Base-by-base conservation (phyloP, 35 echinoderm and acorn worm species). In the Heliocidaris tuberculata region DNA sequence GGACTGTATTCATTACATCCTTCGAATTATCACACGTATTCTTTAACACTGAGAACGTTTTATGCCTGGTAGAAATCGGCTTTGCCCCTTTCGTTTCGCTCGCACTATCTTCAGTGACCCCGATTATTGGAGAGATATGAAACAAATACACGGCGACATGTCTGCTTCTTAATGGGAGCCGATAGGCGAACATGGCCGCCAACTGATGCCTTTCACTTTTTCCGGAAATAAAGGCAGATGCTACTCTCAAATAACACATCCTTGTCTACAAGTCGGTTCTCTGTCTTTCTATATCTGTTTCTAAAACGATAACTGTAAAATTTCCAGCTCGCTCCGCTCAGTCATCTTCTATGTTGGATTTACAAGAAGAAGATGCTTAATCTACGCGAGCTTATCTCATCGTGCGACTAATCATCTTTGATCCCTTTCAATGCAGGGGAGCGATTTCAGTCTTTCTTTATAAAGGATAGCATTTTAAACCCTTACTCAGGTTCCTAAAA, bases 211-310 rank as follows among this genome's bases (percentile, higher is more conserved):
- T 78, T 78, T 78, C 65, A 78, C 65, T 78, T 78, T 78, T 24
- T 78, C 65, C 65, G 65, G 65, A 78, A 78, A 78, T n/a, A 78
- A 78, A 78, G 65, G 65, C 65, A 78, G 65, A 78, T 78, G 65
- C 65, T 21, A n/a, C 27, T 27, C 65, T 78, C 65, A 19, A 78
- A 78, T 78, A n/a, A 78, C 65, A 78, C 65, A 4, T 78, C 65
- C 65, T 6, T 78, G 65, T 78, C 21, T 78, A 24, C 27, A 78
- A 78, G 65, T 78, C 65, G 27, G 65, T 5, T 78, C 27, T 78
- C 65, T 2, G 65, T 78, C 21, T 78, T 78, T n/a, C 35, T 42
- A n/a, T 78, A 19, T n/a, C 65, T 78, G 65, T 24, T 78, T 78
- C 27, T 24, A 27, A 24, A 9, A 78, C 27, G 21, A 19, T 78